These are phyloP conservation scores for Dicaeum eximium DNA, from an alignment of 2,113 vertebrate species.

Conservation along the genomic window DNA sequence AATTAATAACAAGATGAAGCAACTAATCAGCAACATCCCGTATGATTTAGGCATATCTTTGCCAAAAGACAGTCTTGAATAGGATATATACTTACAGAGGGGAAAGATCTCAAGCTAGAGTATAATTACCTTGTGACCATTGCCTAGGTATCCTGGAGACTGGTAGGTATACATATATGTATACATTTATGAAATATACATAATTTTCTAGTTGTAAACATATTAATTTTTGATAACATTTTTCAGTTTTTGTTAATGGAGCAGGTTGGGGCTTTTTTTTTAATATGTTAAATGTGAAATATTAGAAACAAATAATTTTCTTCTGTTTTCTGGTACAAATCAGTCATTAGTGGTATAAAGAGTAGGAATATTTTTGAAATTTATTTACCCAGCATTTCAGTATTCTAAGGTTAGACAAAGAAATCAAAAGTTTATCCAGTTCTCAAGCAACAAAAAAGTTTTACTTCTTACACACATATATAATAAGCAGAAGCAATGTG, in stretches of 20 bases:
- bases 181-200: background rate
- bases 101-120: background rate
- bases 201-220: background rate
- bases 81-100: rapidly evolving
- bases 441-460: background rate
- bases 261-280: rapidly evolving
- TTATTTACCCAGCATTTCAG: background rate
- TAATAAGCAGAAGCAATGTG: background rate
- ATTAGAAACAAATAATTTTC: background rate
- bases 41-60: background rate
- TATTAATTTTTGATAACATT: background rate
- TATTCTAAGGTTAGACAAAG: background rate
- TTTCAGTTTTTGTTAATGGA: background rate
- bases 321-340: background rate
- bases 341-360: background rate
- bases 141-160: background rate
- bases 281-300: background rate
- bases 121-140: background rate
- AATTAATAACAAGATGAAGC: background rate
- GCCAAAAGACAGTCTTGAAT: background rate
- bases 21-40: background rate
- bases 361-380: background rate
- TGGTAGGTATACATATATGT: background rate
- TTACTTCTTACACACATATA: background rate
- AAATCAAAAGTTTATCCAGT: background rate